Base-by-base conservation (phyloP, 2,888 invertebrate species). In the Bombylius major region DNA sequence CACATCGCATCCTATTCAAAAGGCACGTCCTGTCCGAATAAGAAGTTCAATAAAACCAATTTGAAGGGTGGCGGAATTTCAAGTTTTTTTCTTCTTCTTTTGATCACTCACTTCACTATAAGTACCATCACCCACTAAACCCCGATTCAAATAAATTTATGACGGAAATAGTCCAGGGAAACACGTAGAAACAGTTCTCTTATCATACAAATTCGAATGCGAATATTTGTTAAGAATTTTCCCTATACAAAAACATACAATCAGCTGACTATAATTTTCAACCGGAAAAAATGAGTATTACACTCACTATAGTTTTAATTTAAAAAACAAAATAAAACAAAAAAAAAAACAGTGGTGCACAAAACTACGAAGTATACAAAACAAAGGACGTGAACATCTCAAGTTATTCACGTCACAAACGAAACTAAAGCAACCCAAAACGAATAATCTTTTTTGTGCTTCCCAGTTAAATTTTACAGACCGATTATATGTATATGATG, bases 381-480 rank as follows among this genome's bases (percentile, higher is more conserved):
- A 53, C 51, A 50, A 50, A 50, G 36, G 14, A 55, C 50, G 55
- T 66, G 67, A 69, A 72, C 72, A 71, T 71, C 70, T 70, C 70
- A 70, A 72, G 71, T 73, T 71, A 71, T 70, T 71, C 72, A 71
- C 71, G 72, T 72, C 72, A 71, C 72, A 72, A 72, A 71, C 69
- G 70, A 70, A 73, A 73, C 73, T 71, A 72, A 72, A 65, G 58
- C 57, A 56, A 54, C 57, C 60, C 49, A 56, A 54, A 51, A 39
- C 47, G 32, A 47, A 48, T 44, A 47, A 49, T 49, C 47, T 51
- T 55, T 55, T 55, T 44, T 55, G 47, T 47, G 54, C 34, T 14
- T 49, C 53, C 47, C 23, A 23, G 23, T 23, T 23, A 23, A 23
- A 23, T 23, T 23, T 3, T 23, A 3, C 23, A 23, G 23, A 23